Evolutionary conservation across 2,888 invertebrate species (phyloP).

Genomic region (Chrysodeixis includens): DNA sequence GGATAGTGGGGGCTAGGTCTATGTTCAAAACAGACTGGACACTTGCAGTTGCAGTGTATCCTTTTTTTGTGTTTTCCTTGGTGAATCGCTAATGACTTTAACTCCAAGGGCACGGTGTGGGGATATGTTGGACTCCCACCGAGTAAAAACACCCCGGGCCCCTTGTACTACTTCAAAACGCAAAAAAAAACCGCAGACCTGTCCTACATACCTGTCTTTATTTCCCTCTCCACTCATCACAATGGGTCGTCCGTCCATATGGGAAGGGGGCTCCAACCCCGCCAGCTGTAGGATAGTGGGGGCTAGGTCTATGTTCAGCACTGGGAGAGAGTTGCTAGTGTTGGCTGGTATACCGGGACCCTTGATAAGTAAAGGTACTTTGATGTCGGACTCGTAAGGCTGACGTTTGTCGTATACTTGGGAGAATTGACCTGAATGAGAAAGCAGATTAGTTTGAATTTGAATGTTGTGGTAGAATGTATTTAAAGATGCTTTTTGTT

Average conservation of each 20-base stretch:
- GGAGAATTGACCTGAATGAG: constrained; percentile 93
- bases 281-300: constrained; percentile 95
- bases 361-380: constrained; percentile 94
- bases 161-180: no score
- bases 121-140: no score
- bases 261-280: constrained; percentile 76
- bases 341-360: constrained; percentile 91
- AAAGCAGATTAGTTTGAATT: not conserved
- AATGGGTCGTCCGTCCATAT: constrained; percentile 90
- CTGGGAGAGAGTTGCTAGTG: constrained; percentile 85
- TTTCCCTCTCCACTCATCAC: constrained; percentile 22
- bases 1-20: constrained; percentile 95
- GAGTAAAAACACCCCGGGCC: no score
- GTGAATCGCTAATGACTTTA: no score
- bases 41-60: no score
- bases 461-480: no score
- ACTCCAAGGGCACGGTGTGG: no score
- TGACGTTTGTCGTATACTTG: constrained; percentile 97
- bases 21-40: constrained; percentile 91
- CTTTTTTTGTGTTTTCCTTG: no score
- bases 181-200: no score
- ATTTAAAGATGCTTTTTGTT: not conserved
- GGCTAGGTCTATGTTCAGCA: constrained; percentile 94
- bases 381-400: constrained; percentile 96
- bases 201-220: not conserved